Conservation (phyloP, 2,797 vertebrate species). For the Hydrolagus colliei region DNA sequence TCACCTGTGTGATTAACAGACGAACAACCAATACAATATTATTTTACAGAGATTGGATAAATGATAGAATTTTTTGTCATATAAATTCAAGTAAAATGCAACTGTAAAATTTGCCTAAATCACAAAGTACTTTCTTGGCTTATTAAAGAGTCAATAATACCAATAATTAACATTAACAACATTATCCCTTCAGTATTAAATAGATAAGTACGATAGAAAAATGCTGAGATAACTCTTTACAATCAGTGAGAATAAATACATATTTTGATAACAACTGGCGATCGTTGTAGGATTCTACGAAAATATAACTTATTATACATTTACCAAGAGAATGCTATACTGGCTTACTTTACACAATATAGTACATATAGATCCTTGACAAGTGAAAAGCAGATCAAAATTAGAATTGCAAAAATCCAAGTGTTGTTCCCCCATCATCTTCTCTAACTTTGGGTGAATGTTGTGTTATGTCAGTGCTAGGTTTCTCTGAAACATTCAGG, state of each 20-base stretch:
- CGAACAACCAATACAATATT: constrained; percentile 31
- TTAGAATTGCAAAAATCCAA: no score
- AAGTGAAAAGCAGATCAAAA: no score
- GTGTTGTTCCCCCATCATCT: no score
- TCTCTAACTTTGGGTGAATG: no score
- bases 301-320: background rate
- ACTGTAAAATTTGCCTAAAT: background rate
- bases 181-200: background rate
- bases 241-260: background rate
- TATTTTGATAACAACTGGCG: background rate
- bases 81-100: constrained; percentile 11
- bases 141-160: background rate
- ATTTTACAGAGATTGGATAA: constrained; percentile 19
- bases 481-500: no score
- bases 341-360: background rate
- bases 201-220: background rate
- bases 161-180: background rate
- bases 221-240: background rate
- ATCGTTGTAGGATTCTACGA: background rate
- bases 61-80: background rate
- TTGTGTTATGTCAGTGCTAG: no score
- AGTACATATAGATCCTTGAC: background rate
- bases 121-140: background rate
- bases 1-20: constrained; percentile 64
- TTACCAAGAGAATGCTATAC: background rate